These are phyloP conservation scores for Melanchra persicariae DNA, from an alignment of 2,888 invertebrate species.

Conservation along the genomic window DNA sequence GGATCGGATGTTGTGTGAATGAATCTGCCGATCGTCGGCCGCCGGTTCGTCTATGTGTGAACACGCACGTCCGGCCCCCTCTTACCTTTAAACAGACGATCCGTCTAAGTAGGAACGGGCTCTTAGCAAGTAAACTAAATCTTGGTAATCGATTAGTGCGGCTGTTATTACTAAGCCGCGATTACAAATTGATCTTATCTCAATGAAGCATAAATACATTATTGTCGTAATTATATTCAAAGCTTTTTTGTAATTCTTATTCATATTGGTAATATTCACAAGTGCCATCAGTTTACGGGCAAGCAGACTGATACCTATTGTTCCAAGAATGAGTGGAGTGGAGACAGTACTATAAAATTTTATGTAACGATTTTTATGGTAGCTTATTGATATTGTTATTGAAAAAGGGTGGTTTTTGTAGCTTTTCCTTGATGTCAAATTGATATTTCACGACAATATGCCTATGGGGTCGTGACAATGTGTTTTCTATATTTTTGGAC, in stretches of 20 bases:
- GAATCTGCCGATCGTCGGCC: too few relatives aligned
- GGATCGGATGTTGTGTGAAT: too few relatives aligned
- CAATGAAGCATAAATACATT: background rate
- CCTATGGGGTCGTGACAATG: background rate
- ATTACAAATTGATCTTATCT: too few relatives aligned
- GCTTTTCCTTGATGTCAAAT: constrained; percentile 25
- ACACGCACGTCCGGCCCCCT: too few relatives aligned
- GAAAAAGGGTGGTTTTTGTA: constrained; percentile 28
- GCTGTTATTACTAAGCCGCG: too few relatives aligned
- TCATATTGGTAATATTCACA: background rate
- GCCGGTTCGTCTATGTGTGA: too few relatives aligned
- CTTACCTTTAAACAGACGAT: too few relatives aligned
- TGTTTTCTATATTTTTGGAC: constrained; percentile 21
- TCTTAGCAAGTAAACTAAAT: too few relatives aligned
- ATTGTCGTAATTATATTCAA: background rate
- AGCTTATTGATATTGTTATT: constrained; percentile 54
- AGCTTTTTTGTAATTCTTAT: background rate
- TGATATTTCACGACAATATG: constrained; percentile 42
- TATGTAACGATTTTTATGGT: constrained; percentile 44
- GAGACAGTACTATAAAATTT: constrained; percentile 38
- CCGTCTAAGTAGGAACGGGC: too few relatives aligned
- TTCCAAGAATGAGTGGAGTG: constrained; percentile 16
- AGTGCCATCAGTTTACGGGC: background rate
- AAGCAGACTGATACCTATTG: constrained; percentile 12
- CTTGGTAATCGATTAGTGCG: too few relatives aligned